Base-by-base conservation (phyloP, 2,113 vertebrate genomes). In the Malurus elegans region DNA sequence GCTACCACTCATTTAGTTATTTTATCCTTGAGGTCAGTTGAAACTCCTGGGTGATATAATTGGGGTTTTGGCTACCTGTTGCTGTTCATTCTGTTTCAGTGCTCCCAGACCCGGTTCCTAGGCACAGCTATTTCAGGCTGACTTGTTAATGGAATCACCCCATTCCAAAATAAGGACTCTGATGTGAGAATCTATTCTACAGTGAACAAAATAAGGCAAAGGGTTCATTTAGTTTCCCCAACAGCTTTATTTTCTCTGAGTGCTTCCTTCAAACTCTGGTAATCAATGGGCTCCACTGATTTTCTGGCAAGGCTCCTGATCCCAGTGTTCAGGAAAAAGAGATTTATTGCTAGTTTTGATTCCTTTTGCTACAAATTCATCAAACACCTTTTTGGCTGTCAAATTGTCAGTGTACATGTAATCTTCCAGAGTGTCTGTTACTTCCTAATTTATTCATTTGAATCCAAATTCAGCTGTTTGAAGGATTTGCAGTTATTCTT, bases 401-500 rank as follows among this genome's bases (percentile, higher is more conserved):
- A 92, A 93, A 86, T 95, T 95, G 67, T 80, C 81, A 94, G 71
- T 93, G 64, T 80, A 47, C 69, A 13, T 78, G 88, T 88, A 79
- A 92, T 94, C 64, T 96, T 94, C 13, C 79, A 88, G 72, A 88
- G 65, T 58, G 56, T 60, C 90, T 88, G 67, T 80, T 93, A 81
- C 47, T 86, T 92, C 86, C 75, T 80, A 92, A 78, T 75, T 94
- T 87, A 78, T 50, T 86, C 31, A 61, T 62, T 92, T 90, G 44
- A 26, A 58, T 83, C 82, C 82, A 95, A 5, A 72, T 88, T 90
- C 6, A 73, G 58, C 64, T 91, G 17, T 78, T 86, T 73, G 88
- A 93, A 91, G 82, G 79, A 86, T 94, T 92, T 92, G 58, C 71
- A 86, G 47, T 86, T 93, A 79, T 83, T 93, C 73, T 91, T 90